phyloP scores from a whole-genome alignment of 2,797 vertebrate genomes.

The Galago senegalensis region DNA sequence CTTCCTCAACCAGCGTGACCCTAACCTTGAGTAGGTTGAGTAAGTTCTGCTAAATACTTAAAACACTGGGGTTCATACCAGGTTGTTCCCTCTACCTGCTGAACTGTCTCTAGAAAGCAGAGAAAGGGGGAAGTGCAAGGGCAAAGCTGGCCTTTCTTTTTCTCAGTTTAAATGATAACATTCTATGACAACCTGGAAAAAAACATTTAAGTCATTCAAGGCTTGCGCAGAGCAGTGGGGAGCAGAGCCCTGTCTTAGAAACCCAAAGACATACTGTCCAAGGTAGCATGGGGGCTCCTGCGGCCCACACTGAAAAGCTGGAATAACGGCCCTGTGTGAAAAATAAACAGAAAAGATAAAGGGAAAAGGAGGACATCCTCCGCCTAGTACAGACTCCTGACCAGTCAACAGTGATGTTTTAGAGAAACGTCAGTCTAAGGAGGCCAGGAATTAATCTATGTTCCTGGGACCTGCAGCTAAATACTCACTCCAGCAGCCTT shows the following conservation, averaged over 20 bases:
- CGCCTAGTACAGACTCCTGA: neutral
- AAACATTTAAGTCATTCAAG: neutral
- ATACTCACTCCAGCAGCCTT: neutral
- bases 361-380: neutral
- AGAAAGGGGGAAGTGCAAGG: neutral
- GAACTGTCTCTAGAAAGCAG: neutral
- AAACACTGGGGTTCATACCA: neutral
- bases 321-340: neutral
- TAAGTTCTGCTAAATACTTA: neutral
- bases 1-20: neutral
- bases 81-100: neutral
- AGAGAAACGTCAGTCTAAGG: neutral
- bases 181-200: neutral
- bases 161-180: neutral
- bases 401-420: neutral
- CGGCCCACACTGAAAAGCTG: neutral
- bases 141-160: neutral
- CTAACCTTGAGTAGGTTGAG: neutral
- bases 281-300: accelerated
- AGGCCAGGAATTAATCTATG: neutral
- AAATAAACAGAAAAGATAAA: neutral
- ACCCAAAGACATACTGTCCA: neutral
- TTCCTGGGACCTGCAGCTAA: neutral
- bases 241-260: neutral
- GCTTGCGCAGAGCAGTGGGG: neutral